Percentiles rank a stretch among this genome's conserved stretches.
Conservation (phyloP, 2,797 vertebrate genomes). For the Eurystomus glaucurus region DNA sequence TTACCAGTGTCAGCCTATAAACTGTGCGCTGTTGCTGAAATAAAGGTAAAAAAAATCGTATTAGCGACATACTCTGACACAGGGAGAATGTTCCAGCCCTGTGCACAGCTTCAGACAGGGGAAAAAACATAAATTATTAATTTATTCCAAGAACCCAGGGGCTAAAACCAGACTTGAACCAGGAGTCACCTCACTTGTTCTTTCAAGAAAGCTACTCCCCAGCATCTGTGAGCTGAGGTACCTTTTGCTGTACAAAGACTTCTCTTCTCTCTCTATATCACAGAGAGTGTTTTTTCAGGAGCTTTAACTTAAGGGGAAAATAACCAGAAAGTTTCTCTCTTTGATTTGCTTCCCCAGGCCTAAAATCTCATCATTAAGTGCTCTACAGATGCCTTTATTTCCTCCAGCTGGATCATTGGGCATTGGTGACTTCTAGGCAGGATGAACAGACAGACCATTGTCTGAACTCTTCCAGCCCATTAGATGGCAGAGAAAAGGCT, state of each 20-base stretch:
- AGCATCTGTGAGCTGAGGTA: background rate
- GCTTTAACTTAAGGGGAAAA: background rate
- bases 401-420: background rate
- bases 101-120: background rate
- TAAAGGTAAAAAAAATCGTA: background rate
- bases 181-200: background rate
- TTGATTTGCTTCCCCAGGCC: background rate
- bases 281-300: background rate
- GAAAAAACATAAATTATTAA: background rate
- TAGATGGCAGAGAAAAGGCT: fast-evolving
- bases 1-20: constrained; percentile 95
- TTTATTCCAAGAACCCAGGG: background rate
- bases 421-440: background rate
- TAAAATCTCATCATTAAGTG: background rate
- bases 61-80: background rate
- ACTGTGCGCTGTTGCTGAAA: constrained; percentile 93
- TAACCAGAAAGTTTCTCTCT: background rate
- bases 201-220: background rate
- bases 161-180: background rate
- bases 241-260: too few species aligned
- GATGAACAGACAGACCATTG: fast-evolving
- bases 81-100: background rate
- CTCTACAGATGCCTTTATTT: background rate
- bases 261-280: background rate
- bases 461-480: background rate